phyloP scores from a whole-genome alignment of 2,113 vertebrate genomes.

The Brachyhypopomus gauderio region DNA sequence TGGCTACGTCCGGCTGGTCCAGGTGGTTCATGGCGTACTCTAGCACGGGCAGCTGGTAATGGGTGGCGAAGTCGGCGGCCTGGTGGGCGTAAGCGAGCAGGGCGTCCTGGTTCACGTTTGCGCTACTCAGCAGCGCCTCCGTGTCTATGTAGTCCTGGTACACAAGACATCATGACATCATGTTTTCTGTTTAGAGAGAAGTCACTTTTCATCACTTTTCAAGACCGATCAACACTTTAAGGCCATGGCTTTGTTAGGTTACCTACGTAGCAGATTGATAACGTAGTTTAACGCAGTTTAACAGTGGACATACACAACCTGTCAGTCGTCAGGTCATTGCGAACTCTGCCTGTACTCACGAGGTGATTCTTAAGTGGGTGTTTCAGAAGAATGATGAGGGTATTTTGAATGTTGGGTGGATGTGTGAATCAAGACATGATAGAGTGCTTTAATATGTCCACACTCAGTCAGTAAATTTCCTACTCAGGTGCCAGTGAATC shows the following conservation, averaged over 20 bases:
- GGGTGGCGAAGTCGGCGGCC: conserved; percentile 95
- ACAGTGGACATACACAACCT: no score
- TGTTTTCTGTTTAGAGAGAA: not conserved
- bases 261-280: no score
- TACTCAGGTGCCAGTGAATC: not conserved
- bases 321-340: no score
- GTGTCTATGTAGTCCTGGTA: conserved; percentile 88
- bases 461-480: not conserved
- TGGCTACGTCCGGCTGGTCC: conserved; percentile 91
- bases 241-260: no score
- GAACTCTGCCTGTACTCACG: no score
- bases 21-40: conserved; percentile 95
- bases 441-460: not conserved
- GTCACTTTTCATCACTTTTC: not conserved
- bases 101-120: conserved; percentile 92
- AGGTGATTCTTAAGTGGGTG: no score
- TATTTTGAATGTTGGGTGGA: no score
- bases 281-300: no score
- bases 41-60: conserved; percentile 93
- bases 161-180: conserved; percentile 7
- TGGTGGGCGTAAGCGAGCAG: conserved; percentile 91
- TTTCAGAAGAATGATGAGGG: no score
- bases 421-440: not conserved
- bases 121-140: conserved; percentile 83
- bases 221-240: no score